These are phyloP conservation scores for Dicerorhinus sumatrensis DNA, from an alignment of 2,113 vertebrate species.

Conservation along the genomic window DNA sequence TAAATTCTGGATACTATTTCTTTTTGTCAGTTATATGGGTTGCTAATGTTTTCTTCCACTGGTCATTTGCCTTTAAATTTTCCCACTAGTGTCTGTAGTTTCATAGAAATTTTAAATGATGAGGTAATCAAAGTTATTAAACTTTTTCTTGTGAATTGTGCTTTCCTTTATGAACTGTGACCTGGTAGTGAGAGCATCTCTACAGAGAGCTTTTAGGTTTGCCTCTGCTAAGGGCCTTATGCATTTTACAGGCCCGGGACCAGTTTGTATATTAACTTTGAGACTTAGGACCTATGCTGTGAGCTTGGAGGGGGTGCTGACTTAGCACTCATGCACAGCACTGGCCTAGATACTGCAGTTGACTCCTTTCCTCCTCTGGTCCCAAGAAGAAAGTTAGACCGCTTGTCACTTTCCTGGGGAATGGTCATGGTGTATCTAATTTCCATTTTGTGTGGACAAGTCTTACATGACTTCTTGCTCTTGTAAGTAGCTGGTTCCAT, in stretches of 20 bases:
- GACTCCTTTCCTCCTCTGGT: neutral
- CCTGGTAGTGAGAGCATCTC: neutral
- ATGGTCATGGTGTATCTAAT: neutral
- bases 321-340: neutral
- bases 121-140: neutral
- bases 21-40: neutral
- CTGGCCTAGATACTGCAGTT: neutral
- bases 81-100: neutral
- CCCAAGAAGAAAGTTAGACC: neutral
- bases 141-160: neutral
- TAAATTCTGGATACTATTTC: neutral
- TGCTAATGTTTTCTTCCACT: neutral
- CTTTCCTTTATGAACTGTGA: neutral
- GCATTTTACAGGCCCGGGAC: neutral
- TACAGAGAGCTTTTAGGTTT: neutral
- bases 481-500: neutral
- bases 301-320: neutral
- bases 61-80: conserved; percentile 28
- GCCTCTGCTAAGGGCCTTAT: neutral
- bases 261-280: neutral
- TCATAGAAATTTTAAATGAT: conserved; percentile 20
- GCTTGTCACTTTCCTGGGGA: neutral
- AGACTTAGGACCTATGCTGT: neutral
- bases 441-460: neutral
- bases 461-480: neutral